Evolutionary conservation across 2,113 vertebrate species (phyloP), one percentile per base, ranked within the genome.

Genomic region (Eleginops maclovinus): DNA sequence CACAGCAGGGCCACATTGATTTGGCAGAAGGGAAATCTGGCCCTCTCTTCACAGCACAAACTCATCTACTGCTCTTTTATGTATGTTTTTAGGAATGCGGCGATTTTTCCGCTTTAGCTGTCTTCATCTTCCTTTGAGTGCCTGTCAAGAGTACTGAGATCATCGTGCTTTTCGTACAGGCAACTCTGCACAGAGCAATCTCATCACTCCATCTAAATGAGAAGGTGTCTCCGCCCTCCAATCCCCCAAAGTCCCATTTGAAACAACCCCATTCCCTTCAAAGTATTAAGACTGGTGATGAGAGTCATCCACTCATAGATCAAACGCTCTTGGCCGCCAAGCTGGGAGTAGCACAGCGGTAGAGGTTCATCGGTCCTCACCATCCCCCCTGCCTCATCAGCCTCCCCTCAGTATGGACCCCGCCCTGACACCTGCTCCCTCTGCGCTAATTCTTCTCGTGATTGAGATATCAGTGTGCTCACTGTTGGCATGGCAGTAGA

Each of bases 1-100:
- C 84, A 86, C 88, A 83, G 88, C 83, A 56, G 82, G 81, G 77
- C 81, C 75, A 56, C 85, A 93, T 91, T 88, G 90, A 94, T 94
- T 90, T 89, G 87, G 90, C 83, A 74, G 73, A 53, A 54, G 40
- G 71, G 54, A 72, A 82, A 28, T 58, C 71, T 76, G 60, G 83
- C 72, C 76, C 71, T 73, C 54, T 81, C 69, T 40, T 81, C 72
- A 54, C 74, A 83, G 73, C 68, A 61, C 64, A 66, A 61, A 54
- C 67, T 69, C 55, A 80, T 77, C 80, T 28, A 22, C 77, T 59
- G 66, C 28, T 84, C 75, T 81, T 68, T 79, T 44, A 71, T 72
- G 59, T 79, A 65, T 73, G 73, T 67, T 81, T 78, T 80, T 73
- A 55, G 78, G 46, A 66, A 83, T 49, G 62, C 61, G 31, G 67